A percentile compares a stretch with the other conserved stretches of the same genome.
Conservation (phyloP, 1,140 invertebrate species). For the Pteromalus puparum region DNA sequence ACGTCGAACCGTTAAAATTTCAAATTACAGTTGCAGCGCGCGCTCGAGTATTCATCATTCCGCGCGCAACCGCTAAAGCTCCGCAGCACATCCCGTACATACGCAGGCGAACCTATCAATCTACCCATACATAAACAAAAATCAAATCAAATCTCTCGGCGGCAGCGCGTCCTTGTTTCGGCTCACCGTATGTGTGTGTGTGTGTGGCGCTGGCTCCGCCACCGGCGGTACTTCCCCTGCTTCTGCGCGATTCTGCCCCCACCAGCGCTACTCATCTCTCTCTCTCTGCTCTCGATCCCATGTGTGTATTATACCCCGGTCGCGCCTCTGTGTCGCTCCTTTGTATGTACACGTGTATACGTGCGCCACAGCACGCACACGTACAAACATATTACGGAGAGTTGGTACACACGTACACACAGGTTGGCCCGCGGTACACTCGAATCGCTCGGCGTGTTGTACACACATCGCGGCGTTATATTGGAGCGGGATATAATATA, state of each 20-base stretch:
- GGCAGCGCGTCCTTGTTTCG: background rate
- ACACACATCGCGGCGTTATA: too few relatives aligned
- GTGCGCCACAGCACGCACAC: background rate
- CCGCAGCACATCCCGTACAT: background rate
- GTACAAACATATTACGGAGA: background rate
- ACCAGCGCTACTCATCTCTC: background rate
- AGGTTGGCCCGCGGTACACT: background rate
- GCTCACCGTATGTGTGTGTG: too few relatives aligned
- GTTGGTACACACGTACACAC: background rate
- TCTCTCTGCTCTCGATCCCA: background rate
- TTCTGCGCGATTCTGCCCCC: background rate
- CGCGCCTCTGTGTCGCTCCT: slow-evolving; percentile 2
- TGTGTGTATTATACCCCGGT: background rate
- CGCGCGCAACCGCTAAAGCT: background rate
- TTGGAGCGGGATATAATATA: too few relatives aligned
- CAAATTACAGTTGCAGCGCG: background rate
- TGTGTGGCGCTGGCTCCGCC: background rate
- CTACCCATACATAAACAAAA: slow-evolving; percentile 36
- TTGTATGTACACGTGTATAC: background rate
- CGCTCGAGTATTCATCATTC: slow-evolving; percentile 8
- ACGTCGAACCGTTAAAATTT: background rate
- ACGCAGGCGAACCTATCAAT: background rate
- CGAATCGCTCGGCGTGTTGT: background rate
- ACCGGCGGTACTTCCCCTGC: background rate
- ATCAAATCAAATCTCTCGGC: slow-evolving; percentile 32